A percentile compares a stretch with the other conserved stretches of the same genome.
phyloP scores from a whole-genome alignment of 2,797 vertebrate genomes.

The Cetoscarus ocellatus region DNA sequence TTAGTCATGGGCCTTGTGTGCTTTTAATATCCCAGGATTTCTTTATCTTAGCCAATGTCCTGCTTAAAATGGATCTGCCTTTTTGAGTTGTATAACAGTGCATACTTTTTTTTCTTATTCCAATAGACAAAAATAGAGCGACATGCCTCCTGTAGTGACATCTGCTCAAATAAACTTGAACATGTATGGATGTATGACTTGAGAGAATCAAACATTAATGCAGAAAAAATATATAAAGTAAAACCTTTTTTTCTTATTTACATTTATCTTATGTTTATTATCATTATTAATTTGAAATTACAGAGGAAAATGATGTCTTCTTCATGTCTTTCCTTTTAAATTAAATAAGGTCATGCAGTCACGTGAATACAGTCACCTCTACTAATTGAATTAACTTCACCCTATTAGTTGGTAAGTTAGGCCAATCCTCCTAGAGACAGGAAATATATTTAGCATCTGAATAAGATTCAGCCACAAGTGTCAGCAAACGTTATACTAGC shows the following conservation, averaged over 20 bases:
- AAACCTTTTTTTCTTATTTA: neutral
- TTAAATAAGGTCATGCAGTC: slow-evolving; percentile 4
- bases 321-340: slow-evolving; percentile 6
- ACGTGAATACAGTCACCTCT: slow-evolving; percentile 53
- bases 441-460: slow-evolving; percentile 53
- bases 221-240: neutral
- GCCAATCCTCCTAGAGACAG: slow-evolving; percentile 43
- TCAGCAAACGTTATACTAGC: slow-evolving; percentile 16
- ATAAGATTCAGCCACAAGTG: slow-evolving; percentile 13
- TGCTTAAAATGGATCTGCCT: slow-evolving; percentile 34
- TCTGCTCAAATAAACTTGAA: neutral
- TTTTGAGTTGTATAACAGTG: slow-evolving; percentile 45
- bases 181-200: neutral
- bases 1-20: neutral
- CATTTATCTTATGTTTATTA: neutral
- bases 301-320: neutral
- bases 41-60: slow-evolving; percentile 34
- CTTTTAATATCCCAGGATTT: slow-evolving; percentile 45
- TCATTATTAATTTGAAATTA: neutral
- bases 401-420: slow-evolving; percentile 43
- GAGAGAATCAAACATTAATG: neutral
- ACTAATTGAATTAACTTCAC: slow-evolving; percentile 73
- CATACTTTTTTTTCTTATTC: slow-evolving; percentile 2
- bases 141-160: neutral
- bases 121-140: slow-evolving; percentile 12